Evolutionary conservation across 1,140 invertebrate genomes (phyloP).

Genomic region (Rhyzopertha dominica): DNA sequence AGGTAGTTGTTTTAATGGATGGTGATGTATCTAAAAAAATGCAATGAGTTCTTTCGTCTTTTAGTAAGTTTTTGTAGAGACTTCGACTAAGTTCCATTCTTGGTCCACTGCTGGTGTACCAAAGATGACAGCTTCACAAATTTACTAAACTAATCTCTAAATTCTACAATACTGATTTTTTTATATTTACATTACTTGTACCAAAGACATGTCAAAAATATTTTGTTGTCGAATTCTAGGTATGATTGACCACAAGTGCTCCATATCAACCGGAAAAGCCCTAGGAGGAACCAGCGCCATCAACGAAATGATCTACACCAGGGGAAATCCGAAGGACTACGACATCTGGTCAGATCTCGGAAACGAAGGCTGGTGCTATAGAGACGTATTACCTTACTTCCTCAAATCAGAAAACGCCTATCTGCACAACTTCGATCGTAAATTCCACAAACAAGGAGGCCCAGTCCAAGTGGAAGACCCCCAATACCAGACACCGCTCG

Average conservation of each 20-base stretch:
- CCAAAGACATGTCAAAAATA: slow-evolving; percentile 1
- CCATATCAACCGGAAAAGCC: slow-evolving; percentile 56
- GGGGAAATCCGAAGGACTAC: slow-evolving; percentile 65
- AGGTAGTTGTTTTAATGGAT: too few relatives aligned
- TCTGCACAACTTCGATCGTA: slow-evolving; percentile 52
- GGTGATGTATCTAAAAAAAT: too few relatives aligned
- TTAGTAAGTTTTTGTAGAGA: too few relatives aligned
- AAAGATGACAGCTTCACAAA: too few relatives aligned
- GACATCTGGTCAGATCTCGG: slow-evolving; percentile 64
- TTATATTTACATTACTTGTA: neutral
- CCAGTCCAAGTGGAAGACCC: slow-evolving; percentile 54
- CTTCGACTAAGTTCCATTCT: too few relatives aligned
- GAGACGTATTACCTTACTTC: slow-evolving; percentile 75
- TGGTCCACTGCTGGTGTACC: too few relatives aligned
- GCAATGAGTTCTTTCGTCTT: too few relatives aligned
- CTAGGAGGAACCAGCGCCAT: slow-evolving; percentile 74
- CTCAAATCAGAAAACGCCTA: slow-evolving; percentile 70
- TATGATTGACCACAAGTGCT: slow-evolving; percentile 49
- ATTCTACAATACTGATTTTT: too few relatives aligned
- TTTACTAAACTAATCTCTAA: too few relatives aligned
- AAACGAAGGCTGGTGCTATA: slow-evolving; percentile 76
- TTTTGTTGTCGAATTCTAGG: slow-evolving; percentile 37
- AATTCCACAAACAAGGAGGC: slow-evolving; percentile 54
- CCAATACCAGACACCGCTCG: slow-evolving; percentile 55
- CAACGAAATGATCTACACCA: slow-evolving; percentile 84